A percentile compares a stretch with the other conserved stretches of the same genome.
Conservation (phyloP, 2,888 invertebrate species). For the Rapana venosa region DNA sequence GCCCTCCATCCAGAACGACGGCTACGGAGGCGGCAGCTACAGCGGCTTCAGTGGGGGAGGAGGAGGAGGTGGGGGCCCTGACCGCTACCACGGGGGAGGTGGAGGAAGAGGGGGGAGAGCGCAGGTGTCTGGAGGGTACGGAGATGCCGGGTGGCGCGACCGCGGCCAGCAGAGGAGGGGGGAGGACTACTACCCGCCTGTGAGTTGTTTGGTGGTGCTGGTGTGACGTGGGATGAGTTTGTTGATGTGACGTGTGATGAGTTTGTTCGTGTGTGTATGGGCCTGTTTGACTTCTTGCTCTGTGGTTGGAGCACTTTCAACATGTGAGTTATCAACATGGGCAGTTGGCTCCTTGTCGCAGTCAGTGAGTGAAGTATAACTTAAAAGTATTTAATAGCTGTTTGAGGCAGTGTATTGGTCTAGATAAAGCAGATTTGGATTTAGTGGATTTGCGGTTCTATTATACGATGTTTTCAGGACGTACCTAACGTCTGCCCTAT, state of each 20-base stretch:
- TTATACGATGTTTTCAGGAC: too few relatives aligned
- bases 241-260: background rate
- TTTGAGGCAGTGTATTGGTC: too few relatives aligned
- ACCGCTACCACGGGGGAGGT: background rate
- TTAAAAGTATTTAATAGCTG: too few relatives aligned
- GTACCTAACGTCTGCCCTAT: too few relatives aligned
- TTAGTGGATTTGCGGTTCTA: too few relatives aligned
- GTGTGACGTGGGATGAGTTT: background rate
- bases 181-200: background rate
- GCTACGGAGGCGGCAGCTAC: background rate
- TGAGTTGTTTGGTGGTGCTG: background rate
- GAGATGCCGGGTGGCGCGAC: background rate
- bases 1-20: background rate
- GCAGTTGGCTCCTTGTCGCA: too few relatives aligned
- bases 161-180: background rate
- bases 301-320: too few relatives aligned
- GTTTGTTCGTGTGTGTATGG: background rate
- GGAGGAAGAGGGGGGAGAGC: constrained; percentile 11
- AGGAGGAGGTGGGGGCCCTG: background rate
- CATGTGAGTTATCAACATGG: too few relatives aligned
- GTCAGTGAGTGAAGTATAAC: too few relatives aligned
- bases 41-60: background rate
- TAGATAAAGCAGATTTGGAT: too few relatives aligned
- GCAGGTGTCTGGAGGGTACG: background rate
- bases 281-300: too few relatives aligned